Percentiles rank a stretch among this genome's conserved stretches.
Conservation (phyloP, 2,113 vertebrate genomes). For the Alosa alosa region DNA sequence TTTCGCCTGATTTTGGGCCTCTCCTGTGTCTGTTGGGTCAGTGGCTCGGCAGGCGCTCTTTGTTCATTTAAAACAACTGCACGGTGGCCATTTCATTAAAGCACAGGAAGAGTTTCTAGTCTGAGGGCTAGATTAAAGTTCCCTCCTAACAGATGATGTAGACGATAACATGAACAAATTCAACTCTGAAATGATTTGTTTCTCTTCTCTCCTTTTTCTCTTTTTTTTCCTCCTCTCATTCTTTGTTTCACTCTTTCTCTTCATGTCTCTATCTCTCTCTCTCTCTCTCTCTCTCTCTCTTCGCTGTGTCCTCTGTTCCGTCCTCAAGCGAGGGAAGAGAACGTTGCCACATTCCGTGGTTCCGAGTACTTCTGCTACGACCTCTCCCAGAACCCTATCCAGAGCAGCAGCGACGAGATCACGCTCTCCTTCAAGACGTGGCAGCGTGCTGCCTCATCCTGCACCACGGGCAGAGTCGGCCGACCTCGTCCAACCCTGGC, state of each 20-base stretch:
- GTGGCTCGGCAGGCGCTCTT: not conserved
- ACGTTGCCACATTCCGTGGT: slow-evolving; percentile 94
- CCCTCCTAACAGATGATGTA: not conserved
- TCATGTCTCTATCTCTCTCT: not conserved
- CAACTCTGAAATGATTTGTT: not conserved
- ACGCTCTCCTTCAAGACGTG: slow-evolving; percentile 97
- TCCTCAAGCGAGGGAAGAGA: slow-evolving; percentile 87
- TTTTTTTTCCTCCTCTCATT: slow-evolving; percentile 10
- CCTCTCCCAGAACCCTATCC: slow-evolving; percentile 97
- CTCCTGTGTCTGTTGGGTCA: not conserved
- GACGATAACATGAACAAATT: not conserved
- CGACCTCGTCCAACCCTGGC: slow-evolving; percentile 95
- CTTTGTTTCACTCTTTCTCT: not conserved
- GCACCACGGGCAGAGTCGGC: slow-evolving; percentile 96
- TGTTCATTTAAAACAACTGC: not conserved
- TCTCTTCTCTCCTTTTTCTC: not conserved
- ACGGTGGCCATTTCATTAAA: not conserved
- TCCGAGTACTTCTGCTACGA: slow-evolving; percentile 98
- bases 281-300: not conserved
- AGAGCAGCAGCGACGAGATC: slow-evolving; percentile 98
- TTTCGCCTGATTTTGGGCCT: not conserved
- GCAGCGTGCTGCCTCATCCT: slow-evolving; percentile 95
- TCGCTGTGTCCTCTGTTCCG: not conserved
- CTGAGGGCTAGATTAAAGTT: not conserved
- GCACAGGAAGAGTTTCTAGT: not conserved